Conservation (phyloP, 2,888 invertebrate genomes). For the Tenthredo distinguenda region DNA sequence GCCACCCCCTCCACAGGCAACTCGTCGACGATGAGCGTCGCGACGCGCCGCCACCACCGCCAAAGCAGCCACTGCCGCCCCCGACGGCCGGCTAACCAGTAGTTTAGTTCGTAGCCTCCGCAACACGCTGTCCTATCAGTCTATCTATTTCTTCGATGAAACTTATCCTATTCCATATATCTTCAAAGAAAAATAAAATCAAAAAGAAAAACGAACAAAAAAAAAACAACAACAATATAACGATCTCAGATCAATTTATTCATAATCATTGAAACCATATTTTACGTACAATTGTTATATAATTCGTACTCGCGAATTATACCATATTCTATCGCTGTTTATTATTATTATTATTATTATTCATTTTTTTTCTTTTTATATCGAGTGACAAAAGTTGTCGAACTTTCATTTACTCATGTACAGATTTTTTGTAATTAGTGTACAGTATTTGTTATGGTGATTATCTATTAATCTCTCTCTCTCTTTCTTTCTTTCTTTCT, state of each 20-base stretch:
- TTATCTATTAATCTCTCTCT: not conserved
- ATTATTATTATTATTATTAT: not conserved
- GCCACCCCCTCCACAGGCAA: not conserved
- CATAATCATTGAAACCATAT: not conserved
- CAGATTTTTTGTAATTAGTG: not conserved
- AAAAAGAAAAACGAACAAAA: not conserved
- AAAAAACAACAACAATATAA: not conserved
- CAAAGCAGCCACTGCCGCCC: conserved; percentile 63
- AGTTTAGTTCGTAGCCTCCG: conserved; percentile 72
- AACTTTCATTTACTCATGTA: not conserved
- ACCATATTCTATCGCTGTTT: not conserved
- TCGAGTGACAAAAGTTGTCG: not conserved
- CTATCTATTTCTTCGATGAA: conserved; percentile 49
- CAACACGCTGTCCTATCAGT: conserved; percentile 61
- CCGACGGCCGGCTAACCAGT: conserved; percentile 63
- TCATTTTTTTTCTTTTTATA: not conserved
- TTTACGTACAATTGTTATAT: not conserved
- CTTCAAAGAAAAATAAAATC: not conserved
- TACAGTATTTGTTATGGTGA: not conserved
- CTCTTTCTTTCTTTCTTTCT: not conserved
- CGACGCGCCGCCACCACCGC: conserved; percentile 59
- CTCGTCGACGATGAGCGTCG: conserved; percentile 48
- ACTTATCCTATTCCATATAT: conserved; percentile 8
- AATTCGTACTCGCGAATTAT: not conserved
- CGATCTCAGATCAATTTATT: not conserved